Evolutionary conservation across 2,797 vertebrate species (phyloP).

Genomic region (Mus spretus): DNA sequence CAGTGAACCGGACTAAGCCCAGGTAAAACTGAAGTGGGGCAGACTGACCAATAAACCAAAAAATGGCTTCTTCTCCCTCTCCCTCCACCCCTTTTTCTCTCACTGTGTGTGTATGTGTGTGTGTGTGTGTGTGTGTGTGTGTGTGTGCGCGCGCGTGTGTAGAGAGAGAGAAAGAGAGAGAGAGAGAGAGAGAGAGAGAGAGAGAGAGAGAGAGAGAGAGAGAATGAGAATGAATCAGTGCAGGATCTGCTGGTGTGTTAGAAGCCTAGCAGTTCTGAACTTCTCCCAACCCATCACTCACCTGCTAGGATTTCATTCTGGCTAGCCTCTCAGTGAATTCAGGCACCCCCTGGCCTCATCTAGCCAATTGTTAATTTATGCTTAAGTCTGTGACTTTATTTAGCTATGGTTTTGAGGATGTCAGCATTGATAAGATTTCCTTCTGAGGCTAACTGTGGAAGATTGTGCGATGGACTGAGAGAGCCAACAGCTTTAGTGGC

Average conservation of each 20-base stretch:
- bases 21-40: background rate
- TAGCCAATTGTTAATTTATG: slow-evolving; percentile 29
- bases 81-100: background rate
- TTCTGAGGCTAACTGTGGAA: background rate
- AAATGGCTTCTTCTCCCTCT: background rate
- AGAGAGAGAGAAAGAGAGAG: background rate
- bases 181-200: background rate
- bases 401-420: slow-evolving; percentile 54
- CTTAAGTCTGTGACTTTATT: slow-evolving; percentile 18
- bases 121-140: too few species aligned
- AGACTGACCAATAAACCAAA: background rate
- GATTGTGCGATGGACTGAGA: background rate
- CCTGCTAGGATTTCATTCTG: slow-evolving; percentile 33
- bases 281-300: background rate
- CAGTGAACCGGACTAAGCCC: background rate
- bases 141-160: too few species aligned
- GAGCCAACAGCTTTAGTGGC: background rate
- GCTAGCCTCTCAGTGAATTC: background rate
- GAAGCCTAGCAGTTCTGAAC: background rate
- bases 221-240: background rate
- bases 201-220: background rate
- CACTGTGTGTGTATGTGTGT: too few species aligned
- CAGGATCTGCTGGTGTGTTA: background rate
- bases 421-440: slow-evolving; percentile 21
- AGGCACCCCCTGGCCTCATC: background rate